Percentiles rank a stretch among this genome's conserved stretches.
Evolutionary conservation across 2,113 vertebrate species (phyloP).

Genomic region (Himantopus leucocephalus): DNA sequence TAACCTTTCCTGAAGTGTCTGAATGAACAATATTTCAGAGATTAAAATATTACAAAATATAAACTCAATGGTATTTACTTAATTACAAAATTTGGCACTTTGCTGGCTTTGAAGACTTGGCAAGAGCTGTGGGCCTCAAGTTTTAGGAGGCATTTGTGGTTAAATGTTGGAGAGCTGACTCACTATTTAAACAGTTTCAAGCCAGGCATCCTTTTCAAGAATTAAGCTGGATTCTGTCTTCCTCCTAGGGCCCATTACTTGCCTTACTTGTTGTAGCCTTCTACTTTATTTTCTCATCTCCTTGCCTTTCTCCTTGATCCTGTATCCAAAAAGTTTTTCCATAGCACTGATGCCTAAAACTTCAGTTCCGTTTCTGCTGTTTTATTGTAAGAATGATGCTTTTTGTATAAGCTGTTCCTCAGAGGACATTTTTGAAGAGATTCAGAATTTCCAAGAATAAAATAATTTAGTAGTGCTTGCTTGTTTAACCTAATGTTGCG

Average conservation of each 20-base stretch:
- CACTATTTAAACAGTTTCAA: slow-evolving; percentile 33
- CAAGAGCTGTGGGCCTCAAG: neutral
- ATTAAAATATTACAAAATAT: neutral
- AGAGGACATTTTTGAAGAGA: neutral
- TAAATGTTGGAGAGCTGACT: slow-evolving; percentile 45
- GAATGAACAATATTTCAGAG: neutral
- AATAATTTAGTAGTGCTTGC: neutral
- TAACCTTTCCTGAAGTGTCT: slow-evolving; percentile 16
- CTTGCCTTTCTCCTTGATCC: neutral
- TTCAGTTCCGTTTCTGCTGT: neutral
- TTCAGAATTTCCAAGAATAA: neutral
- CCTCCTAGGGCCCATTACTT: neutral
- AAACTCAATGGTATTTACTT: neutral
- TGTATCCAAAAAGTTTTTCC: neutral
- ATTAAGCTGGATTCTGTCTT: slow-evolving; percentile 1
- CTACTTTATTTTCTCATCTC: neutral
- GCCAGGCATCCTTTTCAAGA: slow-evolving; percentile 29
- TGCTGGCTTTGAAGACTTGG: slow-evolving; percentile 10
- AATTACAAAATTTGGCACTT: neutral
- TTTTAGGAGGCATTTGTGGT: slow-evolving; percentile 45
- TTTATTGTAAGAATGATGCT: neutral
- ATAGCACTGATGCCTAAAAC: neutral
- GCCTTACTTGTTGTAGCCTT: neutral
- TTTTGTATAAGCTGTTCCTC: neutral
- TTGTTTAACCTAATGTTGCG: neutral